Evolutionary conservation across 2,797 vertebrate genomes (phyloP).

Genomic region (Xiphophorus birchmanni): DNA sequence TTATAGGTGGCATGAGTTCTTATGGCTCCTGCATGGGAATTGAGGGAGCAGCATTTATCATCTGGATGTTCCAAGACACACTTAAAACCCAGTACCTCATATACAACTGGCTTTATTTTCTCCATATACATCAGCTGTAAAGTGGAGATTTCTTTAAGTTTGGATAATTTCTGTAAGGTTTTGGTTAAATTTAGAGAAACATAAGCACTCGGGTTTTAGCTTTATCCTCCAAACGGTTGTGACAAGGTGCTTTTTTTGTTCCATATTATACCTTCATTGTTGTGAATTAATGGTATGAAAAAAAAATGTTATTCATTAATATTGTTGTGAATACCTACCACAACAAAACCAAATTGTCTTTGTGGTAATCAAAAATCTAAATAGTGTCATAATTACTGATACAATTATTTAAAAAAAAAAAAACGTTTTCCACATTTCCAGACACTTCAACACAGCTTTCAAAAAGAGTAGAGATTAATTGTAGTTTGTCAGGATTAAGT

Average conservation of each 20-base stretch:
- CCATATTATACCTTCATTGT: neutral
- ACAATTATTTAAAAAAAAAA: neutral
- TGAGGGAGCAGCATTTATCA: constrained; percentile 51
- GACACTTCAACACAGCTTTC: neutral
- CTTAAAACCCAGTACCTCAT: constrained; percentile 15
- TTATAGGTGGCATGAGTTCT: constrained; percentile 71
- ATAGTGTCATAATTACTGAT: neutral
- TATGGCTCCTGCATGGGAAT: constrained; percentile 42
- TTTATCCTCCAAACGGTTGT: neutral
- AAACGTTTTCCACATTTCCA: neutral
- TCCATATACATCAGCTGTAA: constrained; percentile 3
- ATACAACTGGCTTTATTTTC: constrained; percentile 1
- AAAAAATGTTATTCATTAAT: neutral
- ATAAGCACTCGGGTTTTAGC: neutral
- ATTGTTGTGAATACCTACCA: neutral
- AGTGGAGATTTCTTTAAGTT: neutral
- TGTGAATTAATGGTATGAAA: neutral
- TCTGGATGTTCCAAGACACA: constrained; percentile 37
- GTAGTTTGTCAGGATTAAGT: neutral
- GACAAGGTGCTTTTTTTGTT: neutral
- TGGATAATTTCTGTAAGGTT: constrained; percentile 10
- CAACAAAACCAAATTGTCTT: neutral
- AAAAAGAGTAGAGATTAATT: neutral
- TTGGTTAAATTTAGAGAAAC: neutral
- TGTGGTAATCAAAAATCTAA: neutral